Base-by-base conservation (phyloP, 1,140 invertebrate species). In the Eumaeus atala region DNA sequence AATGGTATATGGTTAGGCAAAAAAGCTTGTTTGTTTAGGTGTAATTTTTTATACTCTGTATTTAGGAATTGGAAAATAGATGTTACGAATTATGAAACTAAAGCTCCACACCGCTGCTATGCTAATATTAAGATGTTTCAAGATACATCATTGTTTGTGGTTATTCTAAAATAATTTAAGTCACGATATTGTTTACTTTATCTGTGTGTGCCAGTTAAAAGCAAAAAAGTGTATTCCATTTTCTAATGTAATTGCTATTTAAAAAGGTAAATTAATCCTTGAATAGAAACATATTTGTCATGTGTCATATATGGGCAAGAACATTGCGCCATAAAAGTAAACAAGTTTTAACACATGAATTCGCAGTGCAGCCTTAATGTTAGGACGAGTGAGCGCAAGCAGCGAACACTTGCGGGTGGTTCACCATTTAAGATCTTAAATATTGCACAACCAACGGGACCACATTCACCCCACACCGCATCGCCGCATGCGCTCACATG, bases 301-400 rank as follows among this genome's bases (percentile, higher is more conserved):
- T 58, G 56, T 49, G 49, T 75, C 74, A 62, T 78, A 70, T 67
- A 77, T 60, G 77, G 78, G 53, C 35, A 59, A 37, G 62, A 62
- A 17, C 52, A 72, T 75, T 72, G 62, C 56, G 70, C 81, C 77
- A 75, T 80, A 82, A 74, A 82, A 72, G 78, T 77, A 78, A 82
- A 79, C 77, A 79, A 71, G 77, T 76, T 79, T 79, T 64, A 74
- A 75, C 73, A 66, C 67, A 67, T 74, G 63, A 72, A 72, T 74
- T 84, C 81, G 81, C 80, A 56, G 50, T 70, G 78, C 77, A 77
- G 63, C 21, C 21, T 28, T 28, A 28, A 28, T 28, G 21, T 28
- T 6, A 6, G 70, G 65, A 74, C 70, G 64, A 69, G 67, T 77
- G 69, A 74, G 69, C 61, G 67, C 70, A 67, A 64, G 61, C 64